A percentile compares a stretch with the other conserved stretches of the same genome.
Evolutionary conservation across 2,113 vertebrate species (phyloP).

Genomic region (Calidris pugnax): DNA sequence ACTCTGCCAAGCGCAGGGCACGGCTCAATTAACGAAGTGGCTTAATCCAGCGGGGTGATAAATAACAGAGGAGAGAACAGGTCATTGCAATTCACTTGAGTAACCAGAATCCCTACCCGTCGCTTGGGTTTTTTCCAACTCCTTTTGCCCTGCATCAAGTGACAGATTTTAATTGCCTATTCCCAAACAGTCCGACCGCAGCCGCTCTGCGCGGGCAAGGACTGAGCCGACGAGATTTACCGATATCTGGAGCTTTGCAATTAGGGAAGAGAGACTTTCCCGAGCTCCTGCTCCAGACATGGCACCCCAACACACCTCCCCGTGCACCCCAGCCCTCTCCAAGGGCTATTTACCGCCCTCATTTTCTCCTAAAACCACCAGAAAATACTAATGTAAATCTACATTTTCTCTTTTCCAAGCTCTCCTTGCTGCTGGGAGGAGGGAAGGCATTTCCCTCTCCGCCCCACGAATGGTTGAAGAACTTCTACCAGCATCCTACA

Average conservation of each 20-base stretch:
- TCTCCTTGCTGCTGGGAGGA: background rate
- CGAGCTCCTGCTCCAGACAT: accelerated
- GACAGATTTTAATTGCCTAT: constrained; percentile 11
- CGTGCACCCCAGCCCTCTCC: background rate
- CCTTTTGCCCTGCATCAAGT: background rate
- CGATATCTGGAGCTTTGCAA: background rate
- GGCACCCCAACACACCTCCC: background rate
- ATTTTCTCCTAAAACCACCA: background rate
- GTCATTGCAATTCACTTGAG: constrained; percentile 56
- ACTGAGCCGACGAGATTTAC: background rate
- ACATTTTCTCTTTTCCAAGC: background rate
- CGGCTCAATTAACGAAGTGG: constrained; percentile 1
- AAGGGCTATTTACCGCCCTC: background rate
- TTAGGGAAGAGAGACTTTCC: background rate
- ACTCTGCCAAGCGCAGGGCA: background rate
- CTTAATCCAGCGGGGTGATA: constrained; percentile 34
- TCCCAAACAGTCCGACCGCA: background rate
- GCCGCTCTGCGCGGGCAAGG: background rate
- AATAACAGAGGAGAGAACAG: constrained; percentile 33
- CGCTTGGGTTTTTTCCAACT: constrained; percentile 9
- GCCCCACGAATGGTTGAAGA: background rate
- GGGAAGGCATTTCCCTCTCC: accelerated
- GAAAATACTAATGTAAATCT: background rate
- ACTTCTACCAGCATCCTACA: background rate
- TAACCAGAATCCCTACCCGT: constrained; percentile 40